phyloP scores from a whole-genome alignment of 2,888 invertebrate species.

The Macropis europaea region DNA sequence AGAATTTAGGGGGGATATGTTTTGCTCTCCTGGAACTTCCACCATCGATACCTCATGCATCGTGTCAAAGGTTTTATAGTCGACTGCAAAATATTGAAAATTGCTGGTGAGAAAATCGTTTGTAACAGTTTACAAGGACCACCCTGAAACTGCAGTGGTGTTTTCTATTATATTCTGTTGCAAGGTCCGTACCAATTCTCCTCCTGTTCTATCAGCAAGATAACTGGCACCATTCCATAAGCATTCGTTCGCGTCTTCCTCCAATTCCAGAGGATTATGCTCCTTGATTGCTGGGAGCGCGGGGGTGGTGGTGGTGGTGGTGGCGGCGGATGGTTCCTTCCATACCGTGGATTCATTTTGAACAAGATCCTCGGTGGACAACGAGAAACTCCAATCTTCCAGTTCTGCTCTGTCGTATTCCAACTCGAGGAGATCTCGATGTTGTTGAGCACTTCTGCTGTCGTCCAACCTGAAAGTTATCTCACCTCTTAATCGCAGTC shows the following conservation, averaged over 20 bases:
- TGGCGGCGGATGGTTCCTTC: constrained; percentile 60
- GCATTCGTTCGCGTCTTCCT: constrained; percentile 88
- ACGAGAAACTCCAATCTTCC: constrained; percentile 89
- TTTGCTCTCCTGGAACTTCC: too few species aligned
- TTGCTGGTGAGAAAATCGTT: background rate
- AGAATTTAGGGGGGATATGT: too few species aligned
- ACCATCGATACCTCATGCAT: too few species aligned
- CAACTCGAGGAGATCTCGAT: constrained; percentile 85
- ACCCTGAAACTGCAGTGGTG: too few species aligned
- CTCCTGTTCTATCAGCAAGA: constrained; percentile 85
- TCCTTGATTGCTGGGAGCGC: constrained; percentile 88
- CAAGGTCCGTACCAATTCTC: constrained; percentile 81
- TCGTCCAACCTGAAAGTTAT: constrained; percentile 83
- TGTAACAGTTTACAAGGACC: too few species aligned
- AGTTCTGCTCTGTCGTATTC: constrained; percentile 89
- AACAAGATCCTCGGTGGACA: constrained; percentile 86
- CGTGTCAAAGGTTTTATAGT: too few species aligned
- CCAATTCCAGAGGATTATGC: constrained; percentile 86
- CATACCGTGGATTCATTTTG: constrained; percentile 75
- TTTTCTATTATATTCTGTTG: constrained; percentile 5
- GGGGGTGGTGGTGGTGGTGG: constrained; percentile 79
- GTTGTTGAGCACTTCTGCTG: constrained; percentile 86
- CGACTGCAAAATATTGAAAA: too few species aligned
- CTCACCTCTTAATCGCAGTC: background rate
- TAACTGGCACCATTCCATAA: constrained; percentile 89